Percentiles rank a stretch among this genome's conserved stretches.
phyloP scores from a whole-genome alignment of 2,888 invertebrate genomes.

The Operophtera brumata region DNA sequence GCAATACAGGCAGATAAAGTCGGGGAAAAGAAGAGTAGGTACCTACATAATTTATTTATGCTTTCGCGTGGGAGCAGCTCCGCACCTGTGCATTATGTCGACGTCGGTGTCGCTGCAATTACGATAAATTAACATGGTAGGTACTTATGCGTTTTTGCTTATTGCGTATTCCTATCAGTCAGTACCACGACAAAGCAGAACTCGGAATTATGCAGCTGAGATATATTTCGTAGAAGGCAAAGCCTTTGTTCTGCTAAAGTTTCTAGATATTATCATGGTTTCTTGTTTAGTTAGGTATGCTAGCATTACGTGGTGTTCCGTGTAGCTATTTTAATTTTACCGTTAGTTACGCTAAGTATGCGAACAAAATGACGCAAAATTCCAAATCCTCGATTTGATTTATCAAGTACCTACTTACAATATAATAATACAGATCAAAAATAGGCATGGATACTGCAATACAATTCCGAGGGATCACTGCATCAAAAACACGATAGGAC shows the following conservation, averaged over 20 bases:
- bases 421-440: too few relatives aligned
- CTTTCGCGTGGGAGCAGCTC: slow-evolving; percentile 49
- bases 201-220: slow-evolving; percentile 34
- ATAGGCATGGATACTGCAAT: too few relatives aligned
- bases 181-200: slow-evolving; percentile 7
- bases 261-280: slow-evolving; percentile 25
- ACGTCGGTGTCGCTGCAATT: slow-evolving; percentile 41
- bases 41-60: slow-evolving; percentile 16
- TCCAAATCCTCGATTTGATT: too few relatives aligned
- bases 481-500: too few relatives aligned
- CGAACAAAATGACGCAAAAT: too few relatives aligned
- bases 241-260: slow-evolving; percentile 26
- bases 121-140: slow-evolving; percentile 50
- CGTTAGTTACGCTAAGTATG: not conserved
- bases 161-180: slow-evolving; percentile 42
- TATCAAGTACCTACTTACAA: too few relatives aligned
- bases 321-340: not conserved
- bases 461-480: too few relatives aligned
- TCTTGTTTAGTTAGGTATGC: slow-evolving; percentile 12
- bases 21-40: not conserved
- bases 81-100: slow-evolving; percentile 49
- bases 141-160: slow-evolving; percentile 49
- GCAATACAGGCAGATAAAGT: not conserved
- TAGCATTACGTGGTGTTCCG: not conserved
- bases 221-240: slow-evolving; percentile 31